Evolutionary conservation across 2,888 invertebrate genomes (phyloP), one percentile per base, ranked within the genome.

Genomic region (Agrochola macilenta): DNA sequence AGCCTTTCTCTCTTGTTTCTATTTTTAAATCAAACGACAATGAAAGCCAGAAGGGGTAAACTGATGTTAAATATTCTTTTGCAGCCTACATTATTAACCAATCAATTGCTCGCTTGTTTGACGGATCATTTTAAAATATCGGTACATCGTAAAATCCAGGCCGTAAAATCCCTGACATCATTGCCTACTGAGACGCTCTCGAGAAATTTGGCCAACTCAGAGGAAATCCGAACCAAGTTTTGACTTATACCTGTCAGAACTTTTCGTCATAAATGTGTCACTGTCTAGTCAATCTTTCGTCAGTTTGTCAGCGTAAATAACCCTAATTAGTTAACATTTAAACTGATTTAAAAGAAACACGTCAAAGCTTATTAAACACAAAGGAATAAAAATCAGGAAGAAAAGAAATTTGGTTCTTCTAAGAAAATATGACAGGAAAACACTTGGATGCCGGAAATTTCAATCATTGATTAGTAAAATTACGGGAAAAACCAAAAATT

Each of bases 161-260:
- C 79, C 84, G 81, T 87, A 88, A 89, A 86, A 87, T 87, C 81
- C 79, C 84, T 88, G 87, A 90, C 90, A 89, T 88, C 88, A 88
- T 91, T 90, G 90, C 89, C 79, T 83, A 87, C 86, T 88, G 88
- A 86, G 88, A 90, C 75, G 83, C 88, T 91, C 90, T 87, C 85
- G 84, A 88, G 87, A 92, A 92, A 92, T 91, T 90, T 87, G 89
- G 88, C 85, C 81, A 83, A 84, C 81, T 78, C 75, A 65, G 81
- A 78, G 79, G 84, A 86, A 89, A 88, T 85, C 76, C 82, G 73
- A 83, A 81, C 78, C 69, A 88, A 83, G 76, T 87, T 89, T 89
- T 90, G 89, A 89, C 78, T 88, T 77, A 63, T 75, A 74, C 76
- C 78, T 79, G 73, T 81, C 83, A 77, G 69, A 80, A 81, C 74